Percentiles rank a stretch among this genome's conserved stretches.
Conservation (phyloP, 2,888 invertebrate genomes). For the Platerodrilus igneus region DNA sequence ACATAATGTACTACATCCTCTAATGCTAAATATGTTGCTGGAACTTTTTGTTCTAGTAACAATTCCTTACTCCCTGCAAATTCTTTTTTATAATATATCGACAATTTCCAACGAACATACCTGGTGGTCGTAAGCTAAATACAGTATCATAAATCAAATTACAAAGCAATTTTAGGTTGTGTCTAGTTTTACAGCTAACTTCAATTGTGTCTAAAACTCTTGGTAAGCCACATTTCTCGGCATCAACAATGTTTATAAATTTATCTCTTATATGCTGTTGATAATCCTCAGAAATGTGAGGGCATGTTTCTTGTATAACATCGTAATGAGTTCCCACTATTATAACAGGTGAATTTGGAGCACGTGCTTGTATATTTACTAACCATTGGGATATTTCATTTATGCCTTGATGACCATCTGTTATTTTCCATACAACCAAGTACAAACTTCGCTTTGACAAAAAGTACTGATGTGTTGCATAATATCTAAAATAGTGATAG, state of each 20-base stretch:
- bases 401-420: slow-evolving; percentile 86
- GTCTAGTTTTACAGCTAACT: slow-evolving; percentile 82
- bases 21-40: slow-evolving; percentile 89
- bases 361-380: slow-evolving; percentile 88
- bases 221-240: slow-evolving; percentile 93
- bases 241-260: slow-evolving; percentile 91
- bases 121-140: slow-evolving; percentile 84
- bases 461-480: slow-evolving; percentile 98
- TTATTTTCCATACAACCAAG: slow-evolving; percentile 91
- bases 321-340: slow-evolving; percentile 97
- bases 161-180: slow-evolving; percentile 84
- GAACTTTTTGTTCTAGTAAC: slow-evolving; percentile 88
- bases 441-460: slow-evolving; percentile 91
- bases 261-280: slow-evolving; percentile 83
- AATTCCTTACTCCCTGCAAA: slow-evolving; percentile 77
- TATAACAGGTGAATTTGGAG: slow-evolving; percentile 93
- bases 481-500: slow-evolving; percentile 58
- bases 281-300: slow-evolving; percentile 67
- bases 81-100: no score
- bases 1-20: slow-evolving; percentile 87
- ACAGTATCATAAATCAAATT: slow-evolving; percentile 92
- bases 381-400: slow-evolving; percentile 92
- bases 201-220: slow-evolving; percentile 89
- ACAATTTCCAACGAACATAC: slow-evolving; percentile 47
- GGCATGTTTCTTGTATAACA: slow-evolving; percentile 62